Percentiles rank a stretch among this genome's conserved stretches.
Evolutionary conservation across 2,797 vertebrate genomes (phyloP).

Genomic region (Dromococcyx pavoninus): DNA sequence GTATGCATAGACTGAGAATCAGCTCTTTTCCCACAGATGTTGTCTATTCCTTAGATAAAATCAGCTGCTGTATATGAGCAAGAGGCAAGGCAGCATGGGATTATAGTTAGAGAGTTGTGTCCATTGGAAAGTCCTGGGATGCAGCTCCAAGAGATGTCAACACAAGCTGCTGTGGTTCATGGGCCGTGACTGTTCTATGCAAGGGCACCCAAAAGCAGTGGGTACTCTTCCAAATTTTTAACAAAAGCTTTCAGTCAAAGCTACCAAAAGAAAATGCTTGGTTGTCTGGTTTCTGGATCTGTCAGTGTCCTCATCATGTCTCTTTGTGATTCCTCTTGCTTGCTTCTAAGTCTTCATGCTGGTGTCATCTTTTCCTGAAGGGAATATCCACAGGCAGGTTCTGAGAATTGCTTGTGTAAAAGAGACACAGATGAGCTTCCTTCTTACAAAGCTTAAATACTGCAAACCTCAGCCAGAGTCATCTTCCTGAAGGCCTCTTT

Average conservation of each 20-base stretch:
- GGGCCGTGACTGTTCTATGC: neutral
- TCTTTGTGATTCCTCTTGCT: neutral
- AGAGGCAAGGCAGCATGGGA: neutral
- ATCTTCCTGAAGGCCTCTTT: neutral
- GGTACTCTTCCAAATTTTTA: neutral
- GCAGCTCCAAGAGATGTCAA: neutral
- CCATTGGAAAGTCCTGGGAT: neutral
- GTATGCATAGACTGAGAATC: neutral
- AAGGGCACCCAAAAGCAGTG: neutral
- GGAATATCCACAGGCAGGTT: neutral
- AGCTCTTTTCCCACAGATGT: neutral
- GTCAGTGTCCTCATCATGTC: neutral
- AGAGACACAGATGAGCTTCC: neutral
- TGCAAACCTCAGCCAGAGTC: neutral
- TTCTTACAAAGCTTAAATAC: neutral
- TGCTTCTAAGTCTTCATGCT: neutral
- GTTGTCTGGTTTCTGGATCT: neutral
- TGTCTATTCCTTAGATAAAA: neutral
- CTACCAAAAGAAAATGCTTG: neutral
- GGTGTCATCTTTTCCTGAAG: neutral
- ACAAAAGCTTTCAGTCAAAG: neutral
- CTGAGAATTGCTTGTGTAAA: neutral
- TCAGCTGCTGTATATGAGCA: neutral
- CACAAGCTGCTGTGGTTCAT: neutral
- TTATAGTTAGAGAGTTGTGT: neutral